phyloP scores from a whole-genome alignment of 2,113 vertebrate species.

The Melanotaenia duboulayi region DNA sequence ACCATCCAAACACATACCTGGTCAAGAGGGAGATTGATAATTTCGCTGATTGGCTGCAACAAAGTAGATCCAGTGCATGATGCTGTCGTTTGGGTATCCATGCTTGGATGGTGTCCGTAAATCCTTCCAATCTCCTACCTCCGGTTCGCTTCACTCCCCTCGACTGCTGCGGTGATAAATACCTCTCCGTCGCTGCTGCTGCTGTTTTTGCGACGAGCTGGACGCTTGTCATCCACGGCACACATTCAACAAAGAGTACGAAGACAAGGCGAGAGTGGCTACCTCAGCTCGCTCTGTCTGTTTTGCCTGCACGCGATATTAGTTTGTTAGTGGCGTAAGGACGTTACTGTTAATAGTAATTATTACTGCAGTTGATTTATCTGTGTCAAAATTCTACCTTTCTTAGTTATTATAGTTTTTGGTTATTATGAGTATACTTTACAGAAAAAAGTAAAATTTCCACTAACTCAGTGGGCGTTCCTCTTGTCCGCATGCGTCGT shows the following conservation, averaged over 20 bases:
- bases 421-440: too few species aligned
- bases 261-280: neutral
- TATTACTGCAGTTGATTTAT: neutral
- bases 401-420: neutral
- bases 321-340: too few species aligned
- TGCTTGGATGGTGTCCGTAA: constrained; percentile 75
- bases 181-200: constrained; percentile 42
- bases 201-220: constrained; percentile 63
- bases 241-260: constrained; percentile 60
- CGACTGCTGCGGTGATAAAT: constrained; percentile 50
- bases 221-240: constrained; percentile 67
- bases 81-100: constrained; percentile 87
- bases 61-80: constrained; percentile 91
- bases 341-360: neutral
- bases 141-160: constrained; percentile 39
- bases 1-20: constrained; percentile 84
- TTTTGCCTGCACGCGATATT: neutral
- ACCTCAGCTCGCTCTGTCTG: neutral
- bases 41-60: constrained; percentile 93
- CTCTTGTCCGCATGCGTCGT: neutral
- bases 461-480: too few species aligned
- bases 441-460: too few species aligned
- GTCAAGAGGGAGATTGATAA: constrained; percentile 92
- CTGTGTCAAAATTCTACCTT: neutral
- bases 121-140: constrained; percentile 49